Evolutionary conservation across 1,140 invertebrate species (phyloP).

Genomic region (Spodoptera litura): DNA sequence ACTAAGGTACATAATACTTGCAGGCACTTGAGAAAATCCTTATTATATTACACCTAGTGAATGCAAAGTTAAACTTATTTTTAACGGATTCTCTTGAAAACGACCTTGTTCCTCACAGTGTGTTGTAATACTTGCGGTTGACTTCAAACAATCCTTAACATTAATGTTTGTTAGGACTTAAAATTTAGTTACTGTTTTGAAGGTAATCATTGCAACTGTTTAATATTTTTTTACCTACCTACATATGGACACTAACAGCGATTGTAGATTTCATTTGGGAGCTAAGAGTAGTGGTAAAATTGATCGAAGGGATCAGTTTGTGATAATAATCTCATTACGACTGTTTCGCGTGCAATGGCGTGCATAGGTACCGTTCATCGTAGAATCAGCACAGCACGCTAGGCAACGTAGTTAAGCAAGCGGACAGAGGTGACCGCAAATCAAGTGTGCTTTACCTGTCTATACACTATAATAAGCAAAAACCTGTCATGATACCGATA

Average conservation of each 20-base stretch:
- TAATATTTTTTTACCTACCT: too few relatives aligned
- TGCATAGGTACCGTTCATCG: not conserved
- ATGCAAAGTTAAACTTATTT: constrained; percentile 17
- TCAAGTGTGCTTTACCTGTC: not conserved
- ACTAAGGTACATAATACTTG: not conserved
- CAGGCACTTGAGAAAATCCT: not conserved
- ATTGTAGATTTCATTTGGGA: too few relatives aligned
- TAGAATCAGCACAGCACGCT: constrained; percentile 4
- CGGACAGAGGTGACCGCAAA: constrained; percentile 23
- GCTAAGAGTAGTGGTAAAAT: too few relatives aligned
- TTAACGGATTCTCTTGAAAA: constrained; percentile 11
- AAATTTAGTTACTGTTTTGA: too few relatives aligned
- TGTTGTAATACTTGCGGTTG: constrained; percentile 23
- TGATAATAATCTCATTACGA: not conserved
- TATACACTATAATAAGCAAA: constrained; percentile 14
- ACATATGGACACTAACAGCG: too few relatives aligned
- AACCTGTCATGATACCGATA: not conserved
- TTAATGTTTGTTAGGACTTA: not conserved
- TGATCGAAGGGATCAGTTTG: too few relatives aligned
- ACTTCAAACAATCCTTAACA: constrained; percentile 28
- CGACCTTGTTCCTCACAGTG: constrained; percentile 16
- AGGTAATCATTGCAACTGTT: too few relatives aligned
- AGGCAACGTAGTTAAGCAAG: constrained; percentile 2
- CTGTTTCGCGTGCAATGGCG: not conserved
- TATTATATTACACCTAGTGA: not conserved